A percentile compares a stretch with the other conserved stretches of the same genome.
These are phyloP conservation scores for Seriola aureovittata DNA, from an alignment of 2,113 vertebrate genomes.

Conservation along the genomic window DNA sequence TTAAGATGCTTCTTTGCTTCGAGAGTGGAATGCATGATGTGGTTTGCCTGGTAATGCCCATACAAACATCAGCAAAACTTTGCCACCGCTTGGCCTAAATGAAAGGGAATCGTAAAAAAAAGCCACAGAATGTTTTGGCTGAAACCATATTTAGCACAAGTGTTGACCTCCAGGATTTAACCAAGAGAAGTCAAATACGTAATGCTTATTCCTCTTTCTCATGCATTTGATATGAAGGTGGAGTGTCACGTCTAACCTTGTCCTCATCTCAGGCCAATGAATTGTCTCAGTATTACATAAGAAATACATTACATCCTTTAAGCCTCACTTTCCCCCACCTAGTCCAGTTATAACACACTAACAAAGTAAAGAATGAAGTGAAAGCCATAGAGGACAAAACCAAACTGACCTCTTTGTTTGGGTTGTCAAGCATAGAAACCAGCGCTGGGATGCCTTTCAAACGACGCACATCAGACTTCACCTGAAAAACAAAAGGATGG, in stretches of 20 bases:
- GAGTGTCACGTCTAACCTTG: conserved; percentile 5
- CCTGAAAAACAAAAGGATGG: conserved; percentile 65
- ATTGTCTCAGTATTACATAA: neutral
- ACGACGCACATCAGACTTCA: conserved; percentile 95
- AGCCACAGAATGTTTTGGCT: conserved; percentile 43
- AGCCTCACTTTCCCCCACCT: conserved; percentile 6
- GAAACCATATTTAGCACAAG: conserved; percentile 58
- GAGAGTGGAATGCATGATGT: conserved; percentile 60
- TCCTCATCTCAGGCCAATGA: conserved; percentile 3
- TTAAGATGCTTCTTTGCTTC: conserved; percentile 45
- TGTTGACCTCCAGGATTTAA: conserved; percentile 55
- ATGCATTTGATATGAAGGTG: conserved; percentile 11
- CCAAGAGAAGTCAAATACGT: conserved; percentile 22
- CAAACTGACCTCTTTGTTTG: conserved; percentile 91
- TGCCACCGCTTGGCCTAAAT: conserved; percentile 57
- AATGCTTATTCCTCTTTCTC: conserved; percentile 34
- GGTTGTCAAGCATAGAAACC: conserved; percentile 94
- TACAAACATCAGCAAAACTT: conserved; percentile 59
- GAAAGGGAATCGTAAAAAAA: conserved; percentile 47
- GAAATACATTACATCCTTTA: conserved; percentile 16
- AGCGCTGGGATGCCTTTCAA: conserved; percentile 95
- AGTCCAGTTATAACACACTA: conserved; percentile 18
- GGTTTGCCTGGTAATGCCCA: conserved; percentile 58
- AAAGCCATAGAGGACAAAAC: neutral
- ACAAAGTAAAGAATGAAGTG: conserved; percentile 8